Percentiles rank a stretch among this genome's conserved stretches.
Evolutionary conservation across 1,140 invertebrate species (phyloP).

Genomic region (Pogonognathellus flavescens): DNA sequence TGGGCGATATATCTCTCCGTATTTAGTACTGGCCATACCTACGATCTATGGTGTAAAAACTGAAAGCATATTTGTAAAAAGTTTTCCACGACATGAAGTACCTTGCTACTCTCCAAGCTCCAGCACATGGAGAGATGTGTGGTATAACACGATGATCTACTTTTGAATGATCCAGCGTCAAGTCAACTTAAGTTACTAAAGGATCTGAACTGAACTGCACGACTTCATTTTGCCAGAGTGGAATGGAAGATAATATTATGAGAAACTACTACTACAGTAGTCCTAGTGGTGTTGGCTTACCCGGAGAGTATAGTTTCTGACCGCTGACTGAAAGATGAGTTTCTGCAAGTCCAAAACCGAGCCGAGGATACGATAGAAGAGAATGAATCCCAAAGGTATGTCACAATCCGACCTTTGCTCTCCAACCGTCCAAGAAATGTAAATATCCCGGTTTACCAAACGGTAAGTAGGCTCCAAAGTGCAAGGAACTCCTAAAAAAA

Average conservation of each 20-base stretch:
- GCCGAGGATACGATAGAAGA: slow-evolving; percentile 60
- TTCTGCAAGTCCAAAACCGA: slow-evolving; percentile 59
- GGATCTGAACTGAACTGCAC: background rate
- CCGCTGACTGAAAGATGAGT: slow-evolving; percentile 52
- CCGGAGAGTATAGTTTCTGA: slow-evolving; percentile 59
- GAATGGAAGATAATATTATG: too few species aligned
- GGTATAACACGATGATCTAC: slow-evolving; percentile 24
- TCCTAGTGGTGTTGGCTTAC: slow-evolving; percentile 28
- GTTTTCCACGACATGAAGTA: background rate
- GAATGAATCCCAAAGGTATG: slow-evolving; percentile 61
- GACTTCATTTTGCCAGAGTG: background rate
- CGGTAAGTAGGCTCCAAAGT: slow-evolving; percentile 50
- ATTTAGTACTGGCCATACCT: background rate
- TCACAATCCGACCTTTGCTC: slow-evolving; percentile 47
- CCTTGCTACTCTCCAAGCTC: background rate
- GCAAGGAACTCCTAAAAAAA: slow-evolving; percentile 59
- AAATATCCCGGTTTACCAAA: slow-evolving; percentile 56
- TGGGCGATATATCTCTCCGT: background rate
- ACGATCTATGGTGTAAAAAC: background rate
- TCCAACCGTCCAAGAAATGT: slow-evolving; percentile 53
- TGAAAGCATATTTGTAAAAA: background rate
- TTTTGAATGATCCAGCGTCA: slow-evolving; percentile 31
- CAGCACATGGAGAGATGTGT: background rate
- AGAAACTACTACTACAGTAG: background rate
- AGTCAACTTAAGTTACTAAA: slow-evolving; percentile 26